These are phyloP conservation scores for Verasper variegatus DNA, from an alignment of 2,113 vertebrate genomes.

Conservation along the genomic window DNA sequence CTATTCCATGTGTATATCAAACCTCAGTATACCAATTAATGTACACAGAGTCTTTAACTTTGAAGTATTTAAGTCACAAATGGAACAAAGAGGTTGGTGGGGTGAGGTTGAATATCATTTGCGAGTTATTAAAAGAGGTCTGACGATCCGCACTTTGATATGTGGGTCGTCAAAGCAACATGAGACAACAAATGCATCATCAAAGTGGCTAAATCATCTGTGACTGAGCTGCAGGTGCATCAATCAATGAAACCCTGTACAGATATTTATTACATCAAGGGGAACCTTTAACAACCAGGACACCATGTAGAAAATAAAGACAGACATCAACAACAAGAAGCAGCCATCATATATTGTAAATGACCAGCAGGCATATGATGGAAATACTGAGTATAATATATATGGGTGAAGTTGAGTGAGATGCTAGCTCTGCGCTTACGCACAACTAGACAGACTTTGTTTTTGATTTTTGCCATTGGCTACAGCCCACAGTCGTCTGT, in stretches of 20 bases:
- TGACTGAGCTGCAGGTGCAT: neutral
- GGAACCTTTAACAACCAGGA: too few species aligned
- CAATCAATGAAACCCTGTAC: neutral
- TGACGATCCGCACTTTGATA: slow-evolving; percentile 50
- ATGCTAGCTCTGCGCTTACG: too few species aligned
- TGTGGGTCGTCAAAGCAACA: neutral
- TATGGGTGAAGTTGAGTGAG: neutral
- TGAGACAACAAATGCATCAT: neutral
- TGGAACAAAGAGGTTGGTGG: slow-evolving; percentile 21
- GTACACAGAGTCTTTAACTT: slow-evolving; percentile 11
- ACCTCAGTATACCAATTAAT: neutral
- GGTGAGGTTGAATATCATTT: slow-evolving; percentile 39
- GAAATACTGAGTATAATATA: neutral
- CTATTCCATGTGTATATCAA: neutral
- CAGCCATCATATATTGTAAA: too few species aligned
- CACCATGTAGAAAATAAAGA: too few species aligned
- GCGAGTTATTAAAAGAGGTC: slow-evolving; percentile 26
- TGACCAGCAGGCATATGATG: neutral
- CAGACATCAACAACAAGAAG: too few species aligned
- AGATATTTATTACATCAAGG: too few species aligned
- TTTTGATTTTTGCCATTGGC: too few species aligned
- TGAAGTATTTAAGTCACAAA: slow-evolving; percentile 54
- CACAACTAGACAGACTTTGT: too few species aligned
- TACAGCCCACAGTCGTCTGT: too few species aligned
- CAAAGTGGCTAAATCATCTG: neutral